Conservation (phyloP, 2,113 vertebrate genomes). For the Gambusia affinis region DNA sequence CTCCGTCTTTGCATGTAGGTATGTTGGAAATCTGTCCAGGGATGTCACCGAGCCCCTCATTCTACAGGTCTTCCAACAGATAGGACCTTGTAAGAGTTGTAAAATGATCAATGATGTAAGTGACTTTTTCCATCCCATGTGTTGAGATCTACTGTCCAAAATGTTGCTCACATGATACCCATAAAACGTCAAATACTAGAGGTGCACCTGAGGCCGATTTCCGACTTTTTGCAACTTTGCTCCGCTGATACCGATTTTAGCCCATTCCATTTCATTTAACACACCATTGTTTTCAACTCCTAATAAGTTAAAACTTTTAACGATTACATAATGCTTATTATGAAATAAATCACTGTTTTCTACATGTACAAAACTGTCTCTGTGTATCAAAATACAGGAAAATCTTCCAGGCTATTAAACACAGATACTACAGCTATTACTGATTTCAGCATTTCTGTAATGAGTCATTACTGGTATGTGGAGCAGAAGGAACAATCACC, state of each 20-base stretch:
- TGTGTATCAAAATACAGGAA: no score
- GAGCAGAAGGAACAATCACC: background rate
- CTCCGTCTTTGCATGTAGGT: slow-evolving; percentile 79
- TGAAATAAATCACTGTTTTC: background rate
- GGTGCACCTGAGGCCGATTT: background rate
- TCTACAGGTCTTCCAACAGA: slow-evolving; percentile 97
- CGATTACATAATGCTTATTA: background rate
- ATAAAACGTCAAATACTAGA: background rate
- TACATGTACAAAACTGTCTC: background rate
- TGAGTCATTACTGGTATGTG: background rate
- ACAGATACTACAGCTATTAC: no score
- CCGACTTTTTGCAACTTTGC: background rate
- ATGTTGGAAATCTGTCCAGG: slow-evolving; percentile 97
- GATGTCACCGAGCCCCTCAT: slow-evolving; percentile 97
- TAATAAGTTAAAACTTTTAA: background rate
- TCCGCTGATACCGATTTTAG: background rate
- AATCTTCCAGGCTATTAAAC: no score
- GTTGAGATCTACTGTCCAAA: no score
- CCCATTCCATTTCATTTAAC: background rate
- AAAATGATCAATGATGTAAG: slow-evolving; percentile 99
- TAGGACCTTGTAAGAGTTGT: slow-evolving; percentile 98
- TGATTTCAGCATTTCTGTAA: background rate
- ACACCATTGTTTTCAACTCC: background rate
- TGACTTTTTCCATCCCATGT: slow-evolving; percentile 18
- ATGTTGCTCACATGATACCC: background rate